Percentiles rank a stretch among this genome's conserved stretches.
phyloP scores from a whole-genome alignment of 2,888 invertebrate genomes.

The Pristionchus fissidentatus region DNA sequence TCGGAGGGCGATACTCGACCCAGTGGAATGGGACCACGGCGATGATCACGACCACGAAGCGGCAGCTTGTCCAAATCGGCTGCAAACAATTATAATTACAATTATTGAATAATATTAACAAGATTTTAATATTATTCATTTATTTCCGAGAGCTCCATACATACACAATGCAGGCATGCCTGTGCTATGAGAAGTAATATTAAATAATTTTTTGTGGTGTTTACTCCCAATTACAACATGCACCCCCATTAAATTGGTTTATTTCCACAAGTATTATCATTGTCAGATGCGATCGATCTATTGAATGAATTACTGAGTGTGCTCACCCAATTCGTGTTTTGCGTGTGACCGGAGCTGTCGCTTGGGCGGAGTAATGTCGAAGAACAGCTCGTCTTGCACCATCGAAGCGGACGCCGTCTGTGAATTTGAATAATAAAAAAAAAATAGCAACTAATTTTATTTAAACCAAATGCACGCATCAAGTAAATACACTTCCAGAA shows the following conservation, averaged over 20 bases:
- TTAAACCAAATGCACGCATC: not conserved
- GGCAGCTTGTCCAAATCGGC: not conserved
- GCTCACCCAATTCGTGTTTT: not conserved
- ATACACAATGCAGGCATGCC: too few species aligned
- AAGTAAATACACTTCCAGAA: not conserved
- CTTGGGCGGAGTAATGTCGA: not conserved
- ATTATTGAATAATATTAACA: too few species aligned
- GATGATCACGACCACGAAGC: too few species aligned
- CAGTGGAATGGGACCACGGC: not conserved
- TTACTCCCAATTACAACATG: too few species aligned
- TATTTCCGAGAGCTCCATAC: too few species aligned
- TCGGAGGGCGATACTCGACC: not conserved
- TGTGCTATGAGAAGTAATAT: too few species aligned
- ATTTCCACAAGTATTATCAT: too few species aligned
- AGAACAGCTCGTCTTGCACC: conserved; percentile 19
- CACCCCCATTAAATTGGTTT: too few species aligned
- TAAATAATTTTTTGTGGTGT: too few species aligned
- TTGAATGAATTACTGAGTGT: not conserved
- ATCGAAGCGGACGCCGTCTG: not conserved
- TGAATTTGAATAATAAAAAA: not conserved
- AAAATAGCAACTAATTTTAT: not conserved
- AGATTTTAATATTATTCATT: too few species aligned
- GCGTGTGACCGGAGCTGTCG: not conserved
- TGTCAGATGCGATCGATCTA: too few species aligned
- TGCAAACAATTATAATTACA: too few species aligned